Evolutionary conservation across 2,113 vertebrate genomes (phyloP).

Genomic region (Oxyruncus cristatus): DNA sequence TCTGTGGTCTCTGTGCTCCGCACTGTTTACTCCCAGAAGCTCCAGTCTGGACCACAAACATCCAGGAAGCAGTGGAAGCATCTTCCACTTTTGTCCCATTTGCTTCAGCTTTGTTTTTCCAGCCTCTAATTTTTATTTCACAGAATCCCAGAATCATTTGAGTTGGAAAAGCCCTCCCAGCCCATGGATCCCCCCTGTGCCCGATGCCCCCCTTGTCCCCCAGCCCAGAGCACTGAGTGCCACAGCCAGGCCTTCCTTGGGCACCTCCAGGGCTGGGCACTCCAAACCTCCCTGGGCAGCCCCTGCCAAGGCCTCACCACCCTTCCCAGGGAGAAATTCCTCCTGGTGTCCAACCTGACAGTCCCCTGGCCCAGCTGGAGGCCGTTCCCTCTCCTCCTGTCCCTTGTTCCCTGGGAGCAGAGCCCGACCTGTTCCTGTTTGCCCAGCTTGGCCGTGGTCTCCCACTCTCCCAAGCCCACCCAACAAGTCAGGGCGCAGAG

Average conservation of each 20-base stretch:
- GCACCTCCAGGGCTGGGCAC: background rate
- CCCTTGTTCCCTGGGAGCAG: background rate
- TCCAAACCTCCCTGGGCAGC: background rate
- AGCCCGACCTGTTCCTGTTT: background rate
- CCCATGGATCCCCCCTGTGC: rapidly evolving
- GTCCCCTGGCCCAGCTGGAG: background rate
- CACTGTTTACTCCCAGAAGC: rapidly evolving
- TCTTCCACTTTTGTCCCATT: background rate
- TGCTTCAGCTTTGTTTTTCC: background rate
- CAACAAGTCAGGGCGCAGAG: background rate
- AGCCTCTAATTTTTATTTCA: background rate
- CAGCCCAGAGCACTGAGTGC: background rate
- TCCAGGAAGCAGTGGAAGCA: background rate
- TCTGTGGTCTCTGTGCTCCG: rapidly evolving
- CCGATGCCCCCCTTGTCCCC: rapidly evolving
- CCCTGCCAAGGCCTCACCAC: rapidly evolving
- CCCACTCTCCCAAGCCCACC: rapidly evolving
- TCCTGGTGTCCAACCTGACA: rapidly evolving
- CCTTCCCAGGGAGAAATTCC: background rate
- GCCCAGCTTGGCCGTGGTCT: background rate
- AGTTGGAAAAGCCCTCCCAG: background rate
- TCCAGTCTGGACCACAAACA: background rate
- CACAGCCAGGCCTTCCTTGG: background rate
- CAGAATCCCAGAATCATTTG: background rate
- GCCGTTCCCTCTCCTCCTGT: background rate